Conservation (phyloP, 35 echinoderm and acorn worm species). For the Lytechinus variegatus region DNA sequence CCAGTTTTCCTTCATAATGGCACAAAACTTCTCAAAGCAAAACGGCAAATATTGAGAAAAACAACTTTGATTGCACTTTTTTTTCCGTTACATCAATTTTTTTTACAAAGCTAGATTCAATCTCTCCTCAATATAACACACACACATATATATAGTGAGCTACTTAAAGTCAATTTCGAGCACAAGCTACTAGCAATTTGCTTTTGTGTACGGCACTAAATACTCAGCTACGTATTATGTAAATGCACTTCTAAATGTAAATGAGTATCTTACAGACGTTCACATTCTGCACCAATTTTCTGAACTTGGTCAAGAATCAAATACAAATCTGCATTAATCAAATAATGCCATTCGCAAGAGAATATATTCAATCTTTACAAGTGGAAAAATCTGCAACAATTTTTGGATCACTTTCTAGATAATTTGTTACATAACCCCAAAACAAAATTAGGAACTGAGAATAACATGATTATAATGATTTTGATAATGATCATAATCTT, state of each 20-base stretch:
- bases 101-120: not conserved
- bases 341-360: not conserved
- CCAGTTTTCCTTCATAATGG: not conserved
- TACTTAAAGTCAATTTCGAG: not conserved
- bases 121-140: not conserved
- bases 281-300: no score
- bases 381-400: not conserved
- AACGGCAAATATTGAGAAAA: not conserved
- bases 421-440: not conserved
- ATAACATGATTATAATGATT: not conserved
- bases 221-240: not conserved
- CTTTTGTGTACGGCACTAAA: not conserved
- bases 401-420: not conserved
- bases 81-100: not conserved
- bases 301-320: no score
- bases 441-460: not conserved
- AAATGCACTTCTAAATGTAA: not conserved
- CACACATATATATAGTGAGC: not conserved
- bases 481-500: not conserved
- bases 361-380: not conserved
- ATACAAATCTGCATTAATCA: no score
- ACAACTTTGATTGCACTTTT: slow-evolving; percentile 7
- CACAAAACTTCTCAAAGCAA: not conserved
- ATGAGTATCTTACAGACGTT: no score
- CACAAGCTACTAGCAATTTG: not conserved